These are phyloP conservation scores for Balaenoptera acutorostrata DNA, from an alignment of 2,113 vertebrate species.

Conservation along the genomic window DNA sequence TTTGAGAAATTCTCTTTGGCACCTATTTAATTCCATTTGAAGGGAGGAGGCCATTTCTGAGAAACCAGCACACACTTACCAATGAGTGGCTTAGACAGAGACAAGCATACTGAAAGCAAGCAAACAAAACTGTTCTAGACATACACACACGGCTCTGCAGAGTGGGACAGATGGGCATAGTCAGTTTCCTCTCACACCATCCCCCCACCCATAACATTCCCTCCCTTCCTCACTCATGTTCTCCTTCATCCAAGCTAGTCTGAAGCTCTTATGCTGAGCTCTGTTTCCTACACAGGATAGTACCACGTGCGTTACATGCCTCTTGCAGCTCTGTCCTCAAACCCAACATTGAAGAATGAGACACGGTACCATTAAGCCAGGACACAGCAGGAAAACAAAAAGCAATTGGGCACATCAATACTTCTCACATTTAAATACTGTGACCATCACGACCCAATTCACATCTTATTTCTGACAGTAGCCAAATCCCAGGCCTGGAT, in stretches of 20 bases:
- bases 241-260: not conserved
- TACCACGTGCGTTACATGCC: not conserved
- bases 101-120: slow-evolving; percentile 38
- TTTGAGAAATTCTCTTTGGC: slow-evolving; percentile 40
- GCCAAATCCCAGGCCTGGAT: not conserved
- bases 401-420: not conserved
- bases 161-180: slow-evolving; percentile 44
- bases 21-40: slow-evolving; percentile 22
- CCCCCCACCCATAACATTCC: not conserved
- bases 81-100: slow-evolving; percentile 23
- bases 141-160: not conserved
- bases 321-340: not conserved
- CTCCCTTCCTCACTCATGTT: not conserved
- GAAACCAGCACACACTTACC: slow-evolving; percentile 4
- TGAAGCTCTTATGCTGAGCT: not conserved
- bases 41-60: not conserved
- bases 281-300: not conserved
- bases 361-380: not conserved
- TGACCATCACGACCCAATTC: not conserved
- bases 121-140: slow-evolving; percentile 41
- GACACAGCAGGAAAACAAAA: not conserved
- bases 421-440: not conserved
- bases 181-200: not conserved
- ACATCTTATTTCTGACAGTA: not conserved
- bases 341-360: not conserved